These are phyloP conservation scores for Hylaeus anthracinus DNA, from an alignment of 1,140 invertebrate species.

Conservation along the genomic window DNA sequence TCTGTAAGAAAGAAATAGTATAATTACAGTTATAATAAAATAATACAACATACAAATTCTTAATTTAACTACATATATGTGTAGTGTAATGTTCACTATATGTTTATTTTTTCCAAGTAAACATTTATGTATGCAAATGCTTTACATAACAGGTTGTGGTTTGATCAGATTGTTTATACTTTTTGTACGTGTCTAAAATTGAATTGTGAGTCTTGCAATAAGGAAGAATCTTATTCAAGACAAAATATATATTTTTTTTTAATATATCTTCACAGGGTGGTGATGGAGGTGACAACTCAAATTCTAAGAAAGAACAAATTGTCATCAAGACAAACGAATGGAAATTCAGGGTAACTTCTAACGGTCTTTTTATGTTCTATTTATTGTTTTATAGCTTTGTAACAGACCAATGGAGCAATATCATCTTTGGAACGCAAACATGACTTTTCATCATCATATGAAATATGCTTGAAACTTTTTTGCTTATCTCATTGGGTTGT, in stretches of 20 bases:
- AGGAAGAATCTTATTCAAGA: slow-evolving; percentile 17
- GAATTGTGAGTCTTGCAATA: slow-evolving; percentile 19
- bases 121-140: slow-evolving; percentile 3
- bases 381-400: slow-evolving; percentile 68
- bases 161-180: slow-evolving; percentile 2
- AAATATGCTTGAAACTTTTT: slow-evolving; percentile 51
- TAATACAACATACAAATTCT: neutral
- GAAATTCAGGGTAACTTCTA: slow-evolving; percentile 88
- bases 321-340: slow-evolving; percentile 88
- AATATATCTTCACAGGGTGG: slow-evolving; percentile 80
- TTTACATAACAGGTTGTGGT: neutral
- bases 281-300: slow-evolving; percentile 81
- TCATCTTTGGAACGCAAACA: slow-evolving; percentile 56
- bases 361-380: slow-evolving; percentile 71
- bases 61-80: neutral
- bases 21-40: neutral
- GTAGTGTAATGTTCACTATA: neutral
- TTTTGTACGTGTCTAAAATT: neutral
- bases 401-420: slow-evolving; percentile 60
- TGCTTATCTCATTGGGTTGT: slow-evolving; percentile 55
- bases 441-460: slow-evolving; percentile 48
- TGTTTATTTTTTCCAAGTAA: slow-evolving; percentile 20
- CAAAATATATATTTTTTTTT: slow-evolving; percentile 66
- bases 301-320: slow-evolving; percentile 79
- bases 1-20: neutral